Conservation (phyloP, 2,113 vertebrate species). For the Balaeniceps rex region DNA sequence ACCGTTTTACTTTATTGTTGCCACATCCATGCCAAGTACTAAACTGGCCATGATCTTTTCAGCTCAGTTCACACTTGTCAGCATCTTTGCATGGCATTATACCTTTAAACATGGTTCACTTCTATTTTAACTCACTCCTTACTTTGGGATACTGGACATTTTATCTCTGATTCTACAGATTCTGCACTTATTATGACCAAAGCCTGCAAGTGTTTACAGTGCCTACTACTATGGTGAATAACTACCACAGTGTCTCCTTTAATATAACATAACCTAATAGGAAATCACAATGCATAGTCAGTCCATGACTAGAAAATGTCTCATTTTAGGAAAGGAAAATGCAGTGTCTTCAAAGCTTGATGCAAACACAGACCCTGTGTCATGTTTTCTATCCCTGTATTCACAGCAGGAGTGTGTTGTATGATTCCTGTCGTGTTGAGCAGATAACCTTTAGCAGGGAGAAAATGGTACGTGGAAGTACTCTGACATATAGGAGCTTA, state of each 20-base stretch:
- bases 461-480: rapidly evolving
- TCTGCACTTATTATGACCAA: background rate
- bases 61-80: background rate
- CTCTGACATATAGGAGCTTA: background rate
- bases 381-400: background rate
- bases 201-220: background rate
- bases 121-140: background rate
- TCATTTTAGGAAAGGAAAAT: background rate
- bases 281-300: background rate
- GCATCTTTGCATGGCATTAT: background rate
- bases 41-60: background rate
- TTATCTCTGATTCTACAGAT: background rate
- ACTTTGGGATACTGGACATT: background rate
- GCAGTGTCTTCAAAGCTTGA: background rate
- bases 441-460: background rate
- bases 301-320: background rate
- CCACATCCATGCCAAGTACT: background rate
- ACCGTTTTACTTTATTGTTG: background rate
- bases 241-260: background rate
- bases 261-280: background rate
- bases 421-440: background rate
- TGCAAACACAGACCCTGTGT: background rate
- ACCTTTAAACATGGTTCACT: background rate
- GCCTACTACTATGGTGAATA: background rate
- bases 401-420: background rate